Evolutionary conservation across 37 sponge, comb jelly and placozoan species (phyloP).

Genomic region (Halichondria panicea): DNA sequence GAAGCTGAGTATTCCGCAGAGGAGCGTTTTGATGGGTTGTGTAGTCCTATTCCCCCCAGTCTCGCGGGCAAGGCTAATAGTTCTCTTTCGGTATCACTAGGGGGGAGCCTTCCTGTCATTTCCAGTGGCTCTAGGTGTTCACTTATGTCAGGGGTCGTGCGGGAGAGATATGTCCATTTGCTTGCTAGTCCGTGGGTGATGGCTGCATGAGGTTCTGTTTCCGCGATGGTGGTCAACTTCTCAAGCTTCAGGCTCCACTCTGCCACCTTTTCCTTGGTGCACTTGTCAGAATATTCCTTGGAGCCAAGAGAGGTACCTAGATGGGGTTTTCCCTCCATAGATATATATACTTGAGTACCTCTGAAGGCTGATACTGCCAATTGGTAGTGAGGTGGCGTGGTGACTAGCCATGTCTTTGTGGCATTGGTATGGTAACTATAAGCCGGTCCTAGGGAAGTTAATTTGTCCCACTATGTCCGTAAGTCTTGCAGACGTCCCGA

Average conservation of each 20-base stretch:
- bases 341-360: too few relatives aligned
- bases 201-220: conserved; percentile 39
- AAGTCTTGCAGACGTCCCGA: too few relatives aligned
- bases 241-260: conserved; percentile 14
- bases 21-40: conserved; percentile 3
- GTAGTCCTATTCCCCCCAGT: conserved; percentile 13
- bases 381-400: neutral
- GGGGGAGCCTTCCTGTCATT: neutral
- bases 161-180: conserved; percentile 23
- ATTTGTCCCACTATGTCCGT: too few relatives aligned
- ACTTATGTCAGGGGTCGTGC: conserved; percentile 3
- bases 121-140: conserved; percentile 37
- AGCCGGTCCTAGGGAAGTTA: too few relatives aligned
- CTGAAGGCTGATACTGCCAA: neutral
- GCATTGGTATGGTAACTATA: neutral
- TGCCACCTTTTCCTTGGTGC: neutral
- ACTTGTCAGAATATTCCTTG: conserved; percentile 4
- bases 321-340: too few relatives aligned
- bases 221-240: conserved; percentile 21
- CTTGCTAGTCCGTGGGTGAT: conserved; percentile 17
- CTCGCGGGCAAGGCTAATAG: neutral
- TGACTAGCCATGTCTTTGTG: neutral
- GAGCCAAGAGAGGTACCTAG: too few relatives aligned
- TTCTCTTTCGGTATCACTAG: neutral
- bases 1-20: too few relatives aligned